Conservation (phyloP, 1,140 invertebrate genomes). For the Drosophila sucinea region DNA sequence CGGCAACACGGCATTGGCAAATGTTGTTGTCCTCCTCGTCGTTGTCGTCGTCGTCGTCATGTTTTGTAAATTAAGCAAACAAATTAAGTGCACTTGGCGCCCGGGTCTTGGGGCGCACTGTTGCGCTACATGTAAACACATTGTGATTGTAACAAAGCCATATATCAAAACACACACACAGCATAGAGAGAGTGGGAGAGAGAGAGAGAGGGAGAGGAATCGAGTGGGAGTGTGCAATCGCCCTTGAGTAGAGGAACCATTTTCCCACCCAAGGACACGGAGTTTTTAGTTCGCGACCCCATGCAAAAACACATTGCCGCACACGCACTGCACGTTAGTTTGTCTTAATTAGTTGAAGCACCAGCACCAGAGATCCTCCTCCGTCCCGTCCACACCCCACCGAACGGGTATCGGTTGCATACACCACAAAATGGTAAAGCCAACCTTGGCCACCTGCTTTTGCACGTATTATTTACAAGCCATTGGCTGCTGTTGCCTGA, state of each 20-base stretch:
- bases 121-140: constrained; percentile 72
- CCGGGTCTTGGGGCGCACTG: constrained; percentile 44
- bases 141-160: constrained; percentile 77
- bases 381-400: constrained; percentile 14
- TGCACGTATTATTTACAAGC: constrained; percentile 71
- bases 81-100: constrained; percentile 82
- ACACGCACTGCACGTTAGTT: constrained; percentile 57
- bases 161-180: constrained; percentile 62
- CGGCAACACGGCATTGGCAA: not conserved
- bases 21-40: not conserved
- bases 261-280: constrained; percentile 55
- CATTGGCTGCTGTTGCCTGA: constrained; percentile 59
- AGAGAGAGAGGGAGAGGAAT: not conserved
- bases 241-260: constrained; percentile 51
- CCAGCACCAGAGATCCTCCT: constrained; percentile 23
- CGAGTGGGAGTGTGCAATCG: constrained; percentile 18
- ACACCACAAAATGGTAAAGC: constrained; percentile 48
- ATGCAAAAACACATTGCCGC: constrained; percentile 13
- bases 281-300: constrained; percentile 16
- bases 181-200: constrained; percentile 5
- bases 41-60: constrained; percentile 47
- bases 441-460: constrained; percentile 42
- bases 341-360: constrained; percentile 76
- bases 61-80: constrained; percentile 82
- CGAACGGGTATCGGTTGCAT: constrained; percentile 30